Evolutionary conservation across 1,140 invertebrate species (phyloP).

Genomic region (Tetragonula clypearis): DNA sequence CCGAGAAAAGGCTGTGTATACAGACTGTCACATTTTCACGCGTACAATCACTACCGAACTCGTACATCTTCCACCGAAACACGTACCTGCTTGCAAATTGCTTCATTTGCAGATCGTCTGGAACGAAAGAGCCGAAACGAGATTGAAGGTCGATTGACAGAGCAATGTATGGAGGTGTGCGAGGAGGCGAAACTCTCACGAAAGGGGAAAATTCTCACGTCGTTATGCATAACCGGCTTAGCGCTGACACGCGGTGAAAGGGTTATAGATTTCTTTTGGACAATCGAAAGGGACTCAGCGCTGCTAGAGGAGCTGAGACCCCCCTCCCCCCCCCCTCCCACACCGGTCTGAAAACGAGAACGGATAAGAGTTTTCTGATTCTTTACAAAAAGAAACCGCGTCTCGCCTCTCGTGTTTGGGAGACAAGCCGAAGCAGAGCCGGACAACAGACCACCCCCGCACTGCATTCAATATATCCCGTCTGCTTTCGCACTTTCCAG

Average conservation of each 20-base stretch:
- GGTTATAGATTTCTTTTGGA: slow-evolving; percentile 15
- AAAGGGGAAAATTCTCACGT: slow-evolving; percentile 9
- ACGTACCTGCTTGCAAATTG: too few relatives aligned
- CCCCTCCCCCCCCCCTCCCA: too few relatives aligned
- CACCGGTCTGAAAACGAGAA: slow-evolving; percentile 38
- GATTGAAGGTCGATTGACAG: too few relatives aligned
- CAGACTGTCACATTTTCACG: too few relatives aligned
- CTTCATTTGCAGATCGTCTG: too few relatives aligned
- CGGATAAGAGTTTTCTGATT: slow-evolving; percentile 64
- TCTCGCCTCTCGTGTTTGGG: slow-evolving; percentile 51
- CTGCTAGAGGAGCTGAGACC: too few relatives aligned
- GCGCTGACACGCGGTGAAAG: slow-evolving; percentile 17
- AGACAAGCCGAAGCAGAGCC: slow-evolving; percentile 4
- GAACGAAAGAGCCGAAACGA: too few relatives aligned
- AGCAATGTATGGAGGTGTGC: too few relatives aligned
- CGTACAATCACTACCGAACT: too few relatives aligned
- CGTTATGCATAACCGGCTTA: slow-evolving; percentile 24
- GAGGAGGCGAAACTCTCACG: too few relatives aligned
- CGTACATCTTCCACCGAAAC: too few relatives aligned
- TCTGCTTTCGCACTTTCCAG: not conserved
- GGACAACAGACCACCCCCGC: slow-evolving; percentile 63
- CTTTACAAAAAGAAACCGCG: slow-evolving; percentile 57
- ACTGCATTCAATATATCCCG: slow-evolving; percentile 24
- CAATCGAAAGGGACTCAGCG: slow-evolving; percentile 29
- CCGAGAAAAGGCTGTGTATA: too few relatives aligned